These are phyloP conservation scores for Podotricha telesiphe DNA, from an alignment of 2,888 invertebrate species.

Conservation along the genomic window DNA sequence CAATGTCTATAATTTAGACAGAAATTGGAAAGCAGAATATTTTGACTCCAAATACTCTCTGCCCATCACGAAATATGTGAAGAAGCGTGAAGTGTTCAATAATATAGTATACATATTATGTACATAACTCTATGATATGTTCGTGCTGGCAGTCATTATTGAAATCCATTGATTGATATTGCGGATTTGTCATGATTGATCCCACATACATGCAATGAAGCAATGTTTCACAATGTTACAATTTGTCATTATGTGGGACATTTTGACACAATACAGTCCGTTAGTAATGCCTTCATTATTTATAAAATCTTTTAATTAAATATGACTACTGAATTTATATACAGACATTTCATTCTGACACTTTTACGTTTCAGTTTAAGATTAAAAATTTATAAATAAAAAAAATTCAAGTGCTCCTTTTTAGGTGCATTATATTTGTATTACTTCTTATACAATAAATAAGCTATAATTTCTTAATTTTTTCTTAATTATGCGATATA, in stretches of 20 bases:
- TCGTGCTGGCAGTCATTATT: not conserved
- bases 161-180: slow-evolving; percentile 21
- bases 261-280: not conserved
- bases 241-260: slow-evolving; percentile 11
- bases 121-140: not conserved
- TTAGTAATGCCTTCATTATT: slow-evolving; percentile 8
- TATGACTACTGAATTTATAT: not conserved
- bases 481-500: not conserved
- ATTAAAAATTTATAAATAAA: too few species aligned
- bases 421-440: not conserved
- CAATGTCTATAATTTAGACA: too few species aligned
- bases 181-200: slow-evolving; percentile 2
- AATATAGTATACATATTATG: not conserved
- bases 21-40: too few species aligned
- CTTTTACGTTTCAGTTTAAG: too few species aligned
- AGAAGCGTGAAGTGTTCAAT: too few species aligned
- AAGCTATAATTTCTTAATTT: not conserved
- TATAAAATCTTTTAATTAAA: not conserved
- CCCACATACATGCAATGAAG: not conserved
- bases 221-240: slow-evolving; percentile 3
- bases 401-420: not conserved
- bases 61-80: too few species aligned
- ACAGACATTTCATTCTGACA: not conserved
- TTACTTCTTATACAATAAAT: too few species aligned
- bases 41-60: too few species aligned